Base-by-base conservation (phyloP, 2,113 vertebrate species). In the Zingel zingel region DNA sequence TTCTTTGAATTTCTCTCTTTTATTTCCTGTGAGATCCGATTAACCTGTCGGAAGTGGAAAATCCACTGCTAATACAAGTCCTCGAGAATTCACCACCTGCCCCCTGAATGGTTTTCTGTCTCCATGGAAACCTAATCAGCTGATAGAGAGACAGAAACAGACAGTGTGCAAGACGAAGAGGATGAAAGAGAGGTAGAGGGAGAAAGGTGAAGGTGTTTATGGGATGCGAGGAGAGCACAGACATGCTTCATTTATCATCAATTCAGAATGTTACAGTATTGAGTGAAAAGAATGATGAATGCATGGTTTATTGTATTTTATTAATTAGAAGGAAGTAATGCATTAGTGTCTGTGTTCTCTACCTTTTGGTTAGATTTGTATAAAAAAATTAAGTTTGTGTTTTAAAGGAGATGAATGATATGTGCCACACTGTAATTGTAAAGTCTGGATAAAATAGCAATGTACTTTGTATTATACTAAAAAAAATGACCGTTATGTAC, bases 101-200 rank as follows among this genome's bases (percentile, higher is more conserved):
- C 79, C 81, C 19, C 54, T 61, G 68, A 86, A 30, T 64, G 72
- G 82, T 74, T 85, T 48, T 54, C 84, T 69, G 86, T 93, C 79
- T 10, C 92, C 72, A 88, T 89, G 91, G 86, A 81, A 91, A 93
- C 91, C 33, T 63, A 81, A 88, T 80, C 85, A 85, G 78, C 86
- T 84, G 74, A 65, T 18, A 56, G 69, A 80, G 65, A 65, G 64
- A 69, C 57, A 61, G 73, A 57, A 27, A 23, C 4, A 8, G 45
- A 33, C 23, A 63, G 67, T 10, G 14, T n/a, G 59, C 48, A 25
- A 75, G 74, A 59, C 13, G 47, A 54, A 71, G 64, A 82, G 58
- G 59, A 36, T 67, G 70, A 63, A n/a, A 39, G 57, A 50, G 33
- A 78, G 51, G 12, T 13, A 58, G 27, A 21, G 21, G 11, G 10